A percentile compares a stretch with the other conserved stretches of the same genome.
Evolutionary conservation across 2,888 invertebrate species (phyloP).

Genomic region (Ochlodes sylvanus): DNA sequence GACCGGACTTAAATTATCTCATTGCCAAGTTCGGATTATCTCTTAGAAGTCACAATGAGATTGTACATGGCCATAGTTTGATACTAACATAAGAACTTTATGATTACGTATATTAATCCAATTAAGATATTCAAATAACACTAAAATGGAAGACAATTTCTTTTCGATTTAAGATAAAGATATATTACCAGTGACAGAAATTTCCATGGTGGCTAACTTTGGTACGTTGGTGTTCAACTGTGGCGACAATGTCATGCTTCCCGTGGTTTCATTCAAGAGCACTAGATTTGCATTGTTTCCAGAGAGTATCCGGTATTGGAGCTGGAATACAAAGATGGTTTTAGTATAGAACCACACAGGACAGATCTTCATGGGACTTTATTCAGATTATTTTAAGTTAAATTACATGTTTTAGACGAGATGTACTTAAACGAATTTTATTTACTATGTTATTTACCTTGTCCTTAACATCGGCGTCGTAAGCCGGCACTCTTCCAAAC

Average conservation of each 20-base stretch:
- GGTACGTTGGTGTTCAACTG: slow-evolving; percentile 98
- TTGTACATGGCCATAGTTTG: too few relatives aligned
- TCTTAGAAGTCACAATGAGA: too few relatives aligned
- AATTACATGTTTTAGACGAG: neutral
- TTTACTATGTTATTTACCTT: slow-evolving; percentile 66
- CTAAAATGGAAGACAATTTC: too few relatives aligned
- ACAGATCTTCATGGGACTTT: too few relatives aligned
- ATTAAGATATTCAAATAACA: too few relatives aligned
- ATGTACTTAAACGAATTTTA: too few relatives aligned
- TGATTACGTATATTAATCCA: too few relatives aligned
- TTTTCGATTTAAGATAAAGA: neutral
- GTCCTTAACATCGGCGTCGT: slow-evolving; percentile 97
- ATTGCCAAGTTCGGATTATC: too few relatives aligned
- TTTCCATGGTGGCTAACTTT: slow-evolving; percentile 96
- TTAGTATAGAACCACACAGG: neutral
- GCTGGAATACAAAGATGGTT: slow-evolving; percentile 61
- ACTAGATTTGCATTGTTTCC: slow-evolving; percentile 97
- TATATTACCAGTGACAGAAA: slow-evolving; percentile 91
- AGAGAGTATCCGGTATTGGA: slow-evolving; percentile 92
- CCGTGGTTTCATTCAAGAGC: slow-evolving; percentile 92
- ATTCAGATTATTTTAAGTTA: neutral
- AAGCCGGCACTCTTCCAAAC: slow-evolving; percentile 96
- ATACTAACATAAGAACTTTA: too few relatives aligned
- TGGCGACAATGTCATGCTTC: slow-evolving; percentile 94
- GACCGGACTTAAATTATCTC: too few relatives aligned